Conservation (phyloP, 1,140 invertebrate genomes). For the Pachypsylla venusta region DNA sequence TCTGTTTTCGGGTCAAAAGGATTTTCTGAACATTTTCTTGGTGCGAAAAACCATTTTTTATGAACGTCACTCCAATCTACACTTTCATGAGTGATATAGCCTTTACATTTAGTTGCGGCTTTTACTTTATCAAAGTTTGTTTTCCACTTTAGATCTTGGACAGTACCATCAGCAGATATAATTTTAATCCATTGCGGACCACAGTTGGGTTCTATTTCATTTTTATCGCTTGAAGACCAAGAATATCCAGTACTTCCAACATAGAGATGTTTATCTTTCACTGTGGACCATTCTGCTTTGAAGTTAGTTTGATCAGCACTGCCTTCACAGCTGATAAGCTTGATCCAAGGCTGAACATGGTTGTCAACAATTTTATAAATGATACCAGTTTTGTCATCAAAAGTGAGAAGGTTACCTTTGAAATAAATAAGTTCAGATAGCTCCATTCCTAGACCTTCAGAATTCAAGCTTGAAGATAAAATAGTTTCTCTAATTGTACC, state of each 20-base stretch:
- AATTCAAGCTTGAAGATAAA: slow-evolving; percentile 50
- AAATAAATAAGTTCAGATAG: slow-evolving; percentile 86
- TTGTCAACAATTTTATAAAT: slow-evolving; percentile 60
- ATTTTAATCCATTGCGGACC: slow-evolving; percentile 3
- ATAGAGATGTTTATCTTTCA: slow-evolving; percentile 73
- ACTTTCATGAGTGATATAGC: slow-evolving; percentile 93
- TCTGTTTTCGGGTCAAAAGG: slow-evolving; percentile 45
- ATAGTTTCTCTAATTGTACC: slow-evolving; percentile 35
- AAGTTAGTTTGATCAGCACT: slow-evolving; percentile 58
- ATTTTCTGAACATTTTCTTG: slow-evolving; percentile 58
- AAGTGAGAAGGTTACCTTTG: slow-evolving; percentile 71
- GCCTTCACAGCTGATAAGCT: slow-evolving; percentile 84
- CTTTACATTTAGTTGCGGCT: slow-evolving; percentile 28
- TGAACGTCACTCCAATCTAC: slow-evolving; percentile 69
- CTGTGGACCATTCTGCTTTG: slow-evolving; percentile 91
- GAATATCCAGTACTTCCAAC: slow-evolving; percentile 70
- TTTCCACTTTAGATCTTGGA: background rate
- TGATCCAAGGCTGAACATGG: slow-evolving; percentile 71
- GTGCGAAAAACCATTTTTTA: slow-evolving; percentile 83
- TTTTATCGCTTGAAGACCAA: background rate
- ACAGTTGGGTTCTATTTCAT: background rate
- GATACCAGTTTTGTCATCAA: slow-evolving; percentile 91
- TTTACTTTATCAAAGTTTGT: background rate
- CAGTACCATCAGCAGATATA: background rate
- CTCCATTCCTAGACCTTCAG: slow-evolving; percentile 89